Evolutionary conservation across 2,113 vertebrate genomes (phyloP), one percentile per base, ranked within the genome.

Genomic region (Epinephelus lanceolatus): DNA sequence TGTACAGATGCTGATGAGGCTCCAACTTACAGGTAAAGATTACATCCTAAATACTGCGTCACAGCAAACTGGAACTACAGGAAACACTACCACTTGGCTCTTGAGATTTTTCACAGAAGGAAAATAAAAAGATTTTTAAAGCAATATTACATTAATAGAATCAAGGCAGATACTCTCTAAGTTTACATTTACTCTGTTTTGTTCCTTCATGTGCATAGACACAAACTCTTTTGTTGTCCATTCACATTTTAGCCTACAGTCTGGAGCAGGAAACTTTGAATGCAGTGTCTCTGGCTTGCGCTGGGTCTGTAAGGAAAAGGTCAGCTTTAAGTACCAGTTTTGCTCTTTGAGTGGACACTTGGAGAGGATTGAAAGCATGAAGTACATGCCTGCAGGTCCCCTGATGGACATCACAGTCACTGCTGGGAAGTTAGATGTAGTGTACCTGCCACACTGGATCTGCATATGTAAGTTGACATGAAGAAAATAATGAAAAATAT

Each of bases 361-460:
- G 47, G 77, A 73, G 69, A 66, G 65, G 42, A 59, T 76, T 15
- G 42, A 52, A 21, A 27, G 1, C 40, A 19, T 42, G 1, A 4
- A 55, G 4, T 85, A 77, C 79, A 73, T 80, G 40, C 63, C 82
- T 61, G 88, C 83, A 55, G 85, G 88, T 30, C 82, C 88, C 12
- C 62, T 90, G 2, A 73, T 90, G 12, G 72, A 90, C 72, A 70
- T 87, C 49, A 47, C 49, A 47, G 52, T 85, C n/a, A 62, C 7
- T 25, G 5, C 40, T 61, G 88, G 88, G 11, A 62, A 51, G 71
- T n/a, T 90, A 0, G 37, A 57, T 30, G 76, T 66, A 63, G 85
- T 90, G 11, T 6, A 74, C 33, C 37, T 90, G 51, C 88, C 79
- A 1, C 88, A 90, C 76, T 85, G 82, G 85, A 66, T 88, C 78